Percentiles rank a stretch among this genome's conserved stretches.
Conservation (phyloP, 2,797 vertebrate genomes). For the Sebastes hubbsi region DNA sequence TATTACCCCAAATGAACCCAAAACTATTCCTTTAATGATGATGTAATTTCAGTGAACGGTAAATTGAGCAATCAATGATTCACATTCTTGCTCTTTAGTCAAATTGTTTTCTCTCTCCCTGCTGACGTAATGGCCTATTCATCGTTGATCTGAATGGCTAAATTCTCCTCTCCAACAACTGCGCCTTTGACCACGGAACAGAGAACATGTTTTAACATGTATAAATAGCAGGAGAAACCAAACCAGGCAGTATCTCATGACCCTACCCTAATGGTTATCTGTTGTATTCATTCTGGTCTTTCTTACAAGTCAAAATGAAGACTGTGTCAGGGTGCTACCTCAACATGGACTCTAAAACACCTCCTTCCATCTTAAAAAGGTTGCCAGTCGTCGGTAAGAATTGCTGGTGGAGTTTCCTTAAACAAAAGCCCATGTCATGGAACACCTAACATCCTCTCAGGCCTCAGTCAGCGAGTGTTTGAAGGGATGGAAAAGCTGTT, state of each 20-base stretch:
- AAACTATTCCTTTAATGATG: neutral
- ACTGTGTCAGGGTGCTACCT: neutral
- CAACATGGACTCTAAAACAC: neutral
- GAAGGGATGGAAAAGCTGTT: constrained; percentile 40
- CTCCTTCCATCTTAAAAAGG: neutral
- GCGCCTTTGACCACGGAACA: constrained; percentile 23
- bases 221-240: constrained; percentile 50
- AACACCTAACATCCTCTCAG: constrained; percentile 13
- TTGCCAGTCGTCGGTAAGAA: neutral
- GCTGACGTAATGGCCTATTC: constrained; percentile 1
- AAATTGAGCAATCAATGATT: neutral
- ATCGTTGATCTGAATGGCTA: constrained; percentile 14
- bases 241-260: constrained; percentile 41
- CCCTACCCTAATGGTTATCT: neutral
- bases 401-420: neutral
- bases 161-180: constrained; percentile 40
- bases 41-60: neutral
- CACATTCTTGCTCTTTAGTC: neutral
- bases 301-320: neutral
- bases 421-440: constrained; percentile 31
- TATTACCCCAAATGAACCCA: neutral
- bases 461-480: constrained; percentile 20
- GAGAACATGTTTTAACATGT: constrained; percentile 19
- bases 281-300: neutral
- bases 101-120: neutral